phyloP scores from a whole-genome alignment of 2,888 invertebrate genomes.

The Aleiodes testaceus region DNA sequence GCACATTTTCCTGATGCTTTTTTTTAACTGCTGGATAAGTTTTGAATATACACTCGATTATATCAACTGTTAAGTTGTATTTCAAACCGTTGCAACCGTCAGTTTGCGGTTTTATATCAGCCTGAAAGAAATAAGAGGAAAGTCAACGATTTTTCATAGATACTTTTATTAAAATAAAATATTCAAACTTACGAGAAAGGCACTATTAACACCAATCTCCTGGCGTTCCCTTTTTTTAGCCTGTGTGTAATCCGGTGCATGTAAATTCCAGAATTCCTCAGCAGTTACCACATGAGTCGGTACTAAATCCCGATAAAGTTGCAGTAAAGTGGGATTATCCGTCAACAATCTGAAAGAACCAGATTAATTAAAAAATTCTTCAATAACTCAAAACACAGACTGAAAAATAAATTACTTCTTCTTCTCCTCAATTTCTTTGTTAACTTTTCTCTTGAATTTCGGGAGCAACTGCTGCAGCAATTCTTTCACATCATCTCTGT shows the following conservation, averaged over 20 bases:
- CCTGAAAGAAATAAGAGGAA: constrained; percentile 75
- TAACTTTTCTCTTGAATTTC: constrained; percentile 93
- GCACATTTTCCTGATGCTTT: constrained; percentile 97
- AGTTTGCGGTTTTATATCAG: constrained; percentile 96
- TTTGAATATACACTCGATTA: constrained; percentile 98
- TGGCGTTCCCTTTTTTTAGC: constrained; percentile 84
- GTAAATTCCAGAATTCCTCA: constrained; percentile 98
- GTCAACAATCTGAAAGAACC: constrained; percentile 80
- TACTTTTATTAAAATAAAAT: too few relatives aligned
- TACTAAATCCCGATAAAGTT: constrained; percentile 97
- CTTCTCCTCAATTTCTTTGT: constrained; percentile 92
- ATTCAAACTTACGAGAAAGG: constrained; percentile 75
- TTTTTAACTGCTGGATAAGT: constrained; percentile 98
- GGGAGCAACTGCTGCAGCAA: constrained; percentile 92
- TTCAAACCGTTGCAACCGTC: constrained; percentile 97
- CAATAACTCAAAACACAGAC: background rate
- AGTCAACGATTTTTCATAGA: background rate
- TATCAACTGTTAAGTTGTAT: constrained; percentile 97
- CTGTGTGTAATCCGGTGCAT: constrained; percentile 84
- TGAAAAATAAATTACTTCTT: constrained; percentile 76
- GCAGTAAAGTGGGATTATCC: constrained; percentile 91
- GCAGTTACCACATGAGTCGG: constrained; percentile 95
- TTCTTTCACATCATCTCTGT: constrained; percentile 95
- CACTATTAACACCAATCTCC: constrained; percentile 86
- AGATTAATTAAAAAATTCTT: background rate